These are phyloP conservation scores for Calephelis nemesis DNA, from an alignment of 1,140 invertebrate genomes.

Conservation along the genomic window DNA sequence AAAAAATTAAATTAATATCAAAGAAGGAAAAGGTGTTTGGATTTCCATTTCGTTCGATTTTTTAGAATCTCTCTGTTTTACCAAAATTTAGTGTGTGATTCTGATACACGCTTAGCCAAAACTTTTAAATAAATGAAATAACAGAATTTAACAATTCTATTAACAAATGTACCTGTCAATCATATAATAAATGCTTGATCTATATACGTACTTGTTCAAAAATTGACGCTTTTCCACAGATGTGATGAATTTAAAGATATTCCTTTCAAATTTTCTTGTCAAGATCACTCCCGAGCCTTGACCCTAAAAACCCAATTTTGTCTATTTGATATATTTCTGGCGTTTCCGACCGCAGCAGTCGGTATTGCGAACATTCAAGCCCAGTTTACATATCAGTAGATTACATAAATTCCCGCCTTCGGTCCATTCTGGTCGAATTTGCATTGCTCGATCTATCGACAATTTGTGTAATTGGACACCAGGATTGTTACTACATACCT, in stretches of 20 bases:
- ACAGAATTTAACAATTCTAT: too few relatives aligned
- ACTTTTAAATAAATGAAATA: too few relatives aligned
- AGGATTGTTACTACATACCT: not conserved
- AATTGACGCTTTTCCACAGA: not conserved
- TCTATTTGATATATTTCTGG: slow-evolving; percentile 1
- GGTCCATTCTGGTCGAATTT: slow-evolving; percentile 5
- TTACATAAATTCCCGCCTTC: slow-evolving; percentile 1
- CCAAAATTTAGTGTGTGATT: too few relatives aligned
- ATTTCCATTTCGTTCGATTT: too few relatives aligned
- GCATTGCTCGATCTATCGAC: slow-evolving; percentile 1
- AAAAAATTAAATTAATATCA: too few relatives aligned
- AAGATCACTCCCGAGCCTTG: not conserved
- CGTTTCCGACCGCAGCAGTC: not conserved
- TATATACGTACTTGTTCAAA: too few relatives aligned
- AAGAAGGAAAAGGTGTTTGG: too few relatives aligned
- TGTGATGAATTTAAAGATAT: not conserved
- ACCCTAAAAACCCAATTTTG: not conserved
- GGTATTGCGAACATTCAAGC: slow-evolving; percentile 1
- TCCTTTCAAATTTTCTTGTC: not conserved
- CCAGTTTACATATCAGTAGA: slow-evolving; percentile 1
- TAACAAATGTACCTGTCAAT: not conserved
- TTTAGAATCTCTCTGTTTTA: too few relatives aligned
- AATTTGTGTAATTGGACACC: slow-evolving; percentile 6
- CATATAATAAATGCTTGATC: not conserved
- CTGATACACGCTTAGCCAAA: too few relatives aligned